These are phyloP conservation scores for Micromussa lordhowensis DNA, from an alignment of 92 coral and sea anemone species.

Conservation along the genomic window DNA sequence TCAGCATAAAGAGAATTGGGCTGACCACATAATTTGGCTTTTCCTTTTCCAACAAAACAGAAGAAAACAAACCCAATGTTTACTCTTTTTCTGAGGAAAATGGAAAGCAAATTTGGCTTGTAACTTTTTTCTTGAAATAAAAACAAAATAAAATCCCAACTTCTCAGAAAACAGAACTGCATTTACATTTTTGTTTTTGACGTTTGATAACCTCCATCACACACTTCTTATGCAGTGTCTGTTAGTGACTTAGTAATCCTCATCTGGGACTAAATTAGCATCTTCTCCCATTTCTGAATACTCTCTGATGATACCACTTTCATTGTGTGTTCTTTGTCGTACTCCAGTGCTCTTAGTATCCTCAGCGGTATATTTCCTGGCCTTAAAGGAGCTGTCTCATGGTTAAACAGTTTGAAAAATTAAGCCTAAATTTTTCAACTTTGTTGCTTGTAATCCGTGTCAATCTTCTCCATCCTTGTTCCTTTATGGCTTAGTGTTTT, in stretches of 20 bases:
- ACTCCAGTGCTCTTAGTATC: not conserved
- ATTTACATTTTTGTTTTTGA: not conserved
- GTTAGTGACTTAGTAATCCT: slow-evolving; percentile 31
- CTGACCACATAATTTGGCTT: not conserved
- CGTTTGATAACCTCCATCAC: not conserved
- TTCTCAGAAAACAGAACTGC: not conserved
- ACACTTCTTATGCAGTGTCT: too few relatives aligned
- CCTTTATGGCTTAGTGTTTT: too few relatives aligned
- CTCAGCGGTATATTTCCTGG: not conserved
- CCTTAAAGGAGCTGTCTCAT: too few relatives aligned
- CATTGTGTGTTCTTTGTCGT: not conserved
- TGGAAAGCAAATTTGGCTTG: not conserved
- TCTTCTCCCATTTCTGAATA: slow-evolving; percentile 62
- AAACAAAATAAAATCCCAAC: not conserved
- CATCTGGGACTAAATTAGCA: slow-evolving; percentile 32
- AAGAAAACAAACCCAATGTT: not conserved
- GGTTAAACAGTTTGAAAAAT: too few relatives aligned
- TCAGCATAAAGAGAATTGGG: not conserved
- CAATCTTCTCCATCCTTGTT: too few relatives aligned
- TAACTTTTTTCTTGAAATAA: not conserved
- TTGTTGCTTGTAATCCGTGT: too few relatives aligned
- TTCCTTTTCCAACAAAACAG: not conserved
- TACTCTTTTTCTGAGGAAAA: not conserved
- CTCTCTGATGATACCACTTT: slow-evolving; percentile 7
- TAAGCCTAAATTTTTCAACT: too few relatives aligned